Conservation (phyloP, 2,888 invertebrate species). For the Cantharis lateralis region DNA sequence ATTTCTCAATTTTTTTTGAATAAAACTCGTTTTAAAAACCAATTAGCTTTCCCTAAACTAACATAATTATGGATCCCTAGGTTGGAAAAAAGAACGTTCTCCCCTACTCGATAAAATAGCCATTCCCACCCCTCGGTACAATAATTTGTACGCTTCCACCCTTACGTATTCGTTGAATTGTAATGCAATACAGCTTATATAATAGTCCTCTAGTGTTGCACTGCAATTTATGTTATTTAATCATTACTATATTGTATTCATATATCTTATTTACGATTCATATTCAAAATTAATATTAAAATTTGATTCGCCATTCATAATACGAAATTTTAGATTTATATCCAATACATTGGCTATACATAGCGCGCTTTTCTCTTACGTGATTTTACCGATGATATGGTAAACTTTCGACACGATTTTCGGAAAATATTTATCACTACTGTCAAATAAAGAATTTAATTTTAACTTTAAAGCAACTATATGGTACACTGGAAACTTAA, state of each 20-base stretch:
- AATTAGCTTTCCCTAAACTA: slow-evolving; percentile 52
- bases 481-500: slow-evolving; percentile 45
- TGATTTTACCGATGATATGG: not conserved
- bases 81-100: slow-evolving; percentile 43
- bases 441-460: not conserved
- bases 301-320: not conserved
- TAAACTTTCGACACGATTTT: not conserved
- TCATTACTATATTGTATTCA: slow-evolving; percentile 39
- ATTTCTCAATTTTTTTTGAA: slow-evolving; percentile 31
- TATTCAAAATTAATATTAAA: slow-evolving; percentile 18
- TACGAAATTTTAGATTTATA: not conserved
- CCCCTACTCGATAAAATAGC: slow-evolving; percentile 47
- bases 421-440: not conserved
- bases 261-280: slow-evolving; percentile 32
- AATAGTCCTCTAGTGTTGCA: slow-evolving; percentile 38
- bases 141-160: slow-evolving; percentile 30
- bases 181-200: slow-evolving; percentile 52
- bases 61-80: slow-evolving; percentile 52
- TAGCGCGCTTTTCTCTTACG: not conserved
- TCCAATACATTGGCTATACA: not conserved
- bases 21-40: slow-evolving; percentile 52
- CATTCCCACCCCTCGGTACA: slow-evolving; percentile 39
- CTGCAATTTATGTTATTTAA: slow-evolving; percentile 50
- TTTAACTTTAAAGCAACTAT: not conserved
- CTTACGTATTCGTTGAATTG: slow-evolving; percentile 38